Base-by-base conservation (phyloP, 2,888 invertebrate genomes). In the Iphiclides podalirius region DNA sequence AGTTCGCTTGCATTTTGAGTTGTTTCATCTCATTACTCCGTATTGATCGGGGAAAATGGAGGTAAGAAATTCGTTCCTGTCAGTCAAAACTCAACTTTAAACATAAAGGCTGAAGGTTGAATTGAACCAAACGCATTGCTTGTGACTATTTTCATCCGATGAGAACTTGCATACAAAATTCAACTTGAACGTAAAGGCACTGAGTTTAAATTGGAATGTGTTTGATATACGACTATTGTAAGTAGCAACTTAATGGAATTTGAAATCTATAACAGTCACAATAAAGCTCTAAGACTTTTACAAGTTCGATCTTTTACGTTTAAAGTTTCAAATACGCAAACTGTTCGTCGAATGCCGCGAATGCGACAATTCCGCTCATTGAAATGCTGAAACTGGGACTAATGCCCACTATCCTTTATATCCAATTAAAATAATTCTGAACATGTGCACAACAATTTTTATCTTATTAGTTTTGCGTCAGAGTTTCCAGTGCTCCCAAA, bases 1-100 rank as follows among this genome's bases (percentile, higher is more conserved):
- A 70, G 61, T 65, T 64, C 70, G 70, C 67, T 72, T 67, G 72
- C 74, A 75, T 72, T 76, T 75, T 73, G 76, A 79, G 79, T 80
- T 80, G 81, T 78, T 81, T 75, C 77, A 75, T 77, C 80, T 84
- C 83, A 83, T 82, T 84, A 82, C 73, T n/a, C 66, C 57, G 76
- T 77, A 79, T 77, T 78, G 78, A 78, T 78, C 72, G 74, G 71
- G 67, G 67, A 64, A 65, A 61, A 69, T 61, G 12, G 44, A 17
- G 17, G 9, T 14, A 45, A 28, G 28, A 7, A 15, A 26, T 16
- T 2, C 2, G 38, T 41, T 45, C 28, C 13, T 41, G 23, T 17
- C 28, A 40, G n/a, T 42, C 12, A 8, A 38, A 23, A 39, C 13
- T 43, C 9, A 23, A 38, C 12, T 31, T 11, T 49, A 49, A 26